Evolutionary conservation across 2,113 vertebrate species (phyloP), one percentile per base, ranked within the genome.

Genomic region (Xenopus laevis): DNA sequence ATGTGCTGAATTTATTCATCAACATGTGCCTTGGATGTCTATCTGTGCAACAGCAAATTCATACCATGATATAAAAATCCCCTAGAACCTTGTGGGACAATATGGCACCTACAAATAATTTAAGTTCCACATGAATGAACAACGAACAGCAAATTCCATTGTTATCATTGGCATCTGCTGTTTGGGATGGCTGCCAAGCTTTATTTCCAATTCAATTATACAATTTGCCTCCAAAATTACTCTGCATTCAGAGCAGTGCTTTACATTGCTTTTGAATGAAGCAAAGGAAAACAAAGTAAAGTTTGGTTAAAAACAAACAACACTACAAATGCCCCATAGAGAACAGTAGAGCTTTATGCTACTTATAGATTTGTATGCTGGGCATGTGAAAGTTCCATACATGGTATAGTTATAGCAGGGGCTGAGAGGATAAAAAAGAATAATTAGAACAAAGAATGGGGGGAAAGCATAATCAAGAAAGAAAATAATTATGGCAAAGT

Each of bases 111-210:
- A 57, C 23, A 72, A 73, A 67, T 55, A 67, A 40, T 44, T 66
- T 67, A 40, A 67, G 17, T 74, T 67, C 11, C 63, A 73, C 63
- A 73, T 66, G 21, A 30, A 18, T 33, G 53, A 60, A 59, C n/a
- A 67, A 74, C 33, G 40, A n/a, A 47, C 17, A 50, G 72, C 52
- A 74, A 59, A 74, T 74, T 74, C 72, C 64, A 59, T 47, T 67
- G 53, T 67, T 47, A 59, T 47, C 63, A 59, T 60, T 67, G 40
- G 72, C 72, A 67, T 74, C 71, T 59, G 72, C 44, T 74, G 55
- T 47, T 44, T 46, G 30, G 53, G 16, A 45, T 27, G 40, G 20
- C 64, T 47, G 64, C 72, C 72, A 74, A 74, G 40, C 46, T 74
- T 30, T 66, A 57, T 23, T 66, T 27, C 45, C 16, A 47, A 59